Percentiles rank a stretch among this genome's conserved stretches.
Evolutionary conservation across 2,797 vertebrate genomes (phyloP).

Genomic region (Mycteria americana): DNA sequence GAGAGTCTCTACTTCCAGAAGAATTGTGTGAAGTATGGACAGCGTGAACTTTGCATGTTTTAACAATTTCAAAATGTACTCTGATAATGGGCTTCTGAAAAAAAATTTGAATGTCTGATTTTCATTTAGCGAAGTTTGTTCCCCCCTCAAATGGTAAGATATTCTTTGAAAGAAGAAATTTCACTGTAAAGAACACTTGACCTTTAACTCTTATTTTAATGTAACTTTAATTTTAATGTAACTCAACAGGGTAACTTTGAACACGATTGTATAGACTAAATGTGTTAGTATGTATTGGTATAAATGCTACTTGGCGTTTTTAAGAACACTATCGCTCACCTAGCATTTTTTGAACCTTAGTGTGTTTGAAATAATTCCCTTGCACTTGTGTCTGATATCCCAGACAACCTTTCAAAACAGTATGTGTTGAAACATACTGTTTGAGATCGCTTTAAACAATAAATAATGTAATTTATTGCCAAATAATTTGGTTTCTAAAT

Average conservation of each 20-base stretch:
- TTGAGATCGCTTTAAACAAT: not conserved
- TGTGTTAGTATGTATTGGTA: fast-evolving
- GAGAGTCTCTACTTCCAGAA: not conserved
- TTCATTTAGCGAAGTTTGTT: not conserved
- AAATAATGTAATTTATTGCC: not conserved
- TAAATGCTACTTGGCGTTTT: not conserved
- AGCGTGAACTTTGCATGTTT: fast-evolving
- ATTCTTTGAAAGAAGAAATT: not conserved
- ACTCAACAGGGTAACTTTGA: not conserved
- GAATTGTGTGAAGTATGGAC: not conserved
- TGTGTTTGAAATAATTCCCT: not conserved
- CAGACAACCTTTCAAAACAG: not conserved
- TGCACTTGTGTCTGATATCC: not conserved
- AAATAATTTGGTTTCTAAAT: not conserved
- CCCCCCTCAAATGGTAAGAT: not conserved
- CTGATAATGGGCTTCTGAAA: not conserved
- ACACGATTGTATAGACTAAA: fast-evolving
- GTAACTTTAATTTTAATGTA: no score
- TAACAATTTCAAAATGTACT: not conserved
- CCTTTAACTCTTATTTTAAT: not conserved
- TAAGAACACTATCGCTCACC: not conserved
- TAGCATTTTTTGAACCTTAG: not conserved
- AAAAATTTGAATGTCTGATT: not conserved
- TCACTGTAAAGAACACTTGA: not conserved
- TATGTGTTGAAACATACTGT: fast-evolving